Evolutionary conservation across 2,888 invertebrate genomes (phyloP), one percentile per base, ranked within the genome.

Genomic region (Drosophila birchii): DNA sequence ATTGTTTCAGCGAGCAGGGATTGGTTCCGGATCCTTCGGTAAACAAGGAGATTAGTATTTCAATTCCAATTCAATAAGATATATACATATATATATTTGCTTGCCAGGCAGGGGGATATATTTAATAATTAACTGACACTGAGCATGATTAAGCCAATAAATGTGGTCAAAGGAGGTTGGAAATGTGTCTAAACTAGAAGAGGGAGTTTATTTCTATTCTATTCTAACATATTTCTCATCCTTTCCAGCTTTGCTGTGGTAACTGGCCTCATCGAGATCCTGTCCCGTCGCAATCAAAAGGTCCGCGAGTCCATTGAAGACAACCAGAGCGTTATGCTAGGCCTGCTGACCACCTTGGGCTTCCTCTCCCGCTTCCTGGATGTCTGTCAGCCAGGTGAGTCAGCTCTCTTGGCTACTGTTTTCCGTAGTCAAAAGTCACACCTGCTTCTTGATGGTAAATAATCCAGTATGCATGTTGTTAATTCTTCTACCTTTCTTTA

Each of bases 251-350:
- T 96, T 91, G 94, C 95, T 20, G 96, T 97, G 67, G 95, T 96
- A 83, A 95, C 96, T 54, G 96, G 97, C 34, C 93, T 97, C n/a
- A 95, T 97, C 66, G 97, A 97, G 90, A 95, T 96, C 78, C 93
- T 97, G 57, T 94, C 95, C 23, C 94, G 94, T 75, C 95, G 95
- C 90, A 95, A 95, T 91, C 93, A 94, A 84, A 94, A 95, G 80
- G 95, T 96, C 44, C 94, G 95, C 63, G 95, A 95, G 80, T 95
- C 96, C 12, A 94, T 93, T 75, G 93, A 93, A 75, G 87, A 89
- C 78, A 91, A 93, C 79, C 92, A 93, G 75, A 90, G 92, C 86
- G 91, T 92, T 66, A 90, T 93, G 67, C 79, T 93, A 58, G 92
- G 92, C 45, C 81, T 93, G 73, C 64, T 93, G 81, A 92, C 93